phyloP scores from a whole-genome alignment of 2,888 invertebrate species.

The Cryptosula pallasiana region DNA sequence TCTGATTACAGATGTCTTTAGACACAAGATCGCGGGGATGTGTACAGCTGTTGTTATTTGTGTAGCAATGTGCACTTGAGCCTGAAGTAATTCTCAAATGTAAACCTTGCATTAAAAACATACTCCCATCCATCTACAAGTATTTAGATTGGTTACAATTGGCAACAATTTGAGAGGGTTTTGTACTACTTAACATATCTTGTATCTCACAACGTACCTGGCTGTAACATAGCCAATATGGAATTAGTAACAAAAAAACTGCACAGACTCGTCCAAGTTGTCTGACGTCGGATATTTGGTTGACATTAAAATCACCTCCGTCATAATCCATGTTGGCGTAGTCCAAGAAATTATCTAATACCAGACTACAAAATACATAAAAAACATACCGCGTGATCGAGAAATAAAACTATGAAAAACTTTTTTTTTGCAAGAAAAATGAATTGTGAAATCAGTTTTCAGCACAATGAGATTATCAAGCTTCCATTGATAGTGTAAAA shows the following conservation, averaged over 20 bases:
- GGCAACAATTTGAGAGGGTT: no score
- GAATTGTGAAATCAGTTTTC: no score
- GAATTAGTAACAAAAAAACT: constrained; percentile 54
- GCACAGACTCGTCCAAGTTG: constrained; percentile 50
- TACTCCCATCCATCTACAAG: constrained; percentile 9
- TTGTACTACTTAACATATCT: no score
- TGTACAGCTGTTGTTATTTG: neutral
- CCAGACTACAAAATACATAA: neutral
- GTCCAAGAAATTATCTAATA: constrained; percentile 41
- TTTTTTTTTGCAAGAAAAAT: no score
- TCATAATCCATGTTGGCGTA: constrained; percentile 55
- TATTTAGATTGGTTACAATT: no score
- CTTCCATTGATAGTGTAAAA: no score
- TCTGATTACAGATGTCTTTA: neutral
- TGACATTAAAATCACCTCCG: constrained; percentile 55
- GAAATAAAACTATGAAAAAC: no score
- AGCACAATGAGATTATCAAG: no score
- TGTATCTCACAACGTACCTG: constrained; percentile 54
- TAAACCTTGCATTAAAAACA: constrained; percentile 26
- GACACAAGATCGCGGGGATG: neutral
- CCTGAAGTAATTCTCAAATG: constrained; percentile 32
- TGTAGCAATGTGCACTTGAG: neutral
- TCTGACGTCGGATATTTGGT: constrained; percentile 56
- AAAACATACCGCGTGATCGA: no score
- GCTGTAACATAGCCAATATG: constrained; percentile 57